Conservation (phyloP, 2,888 invertebrate genomes). For the Mythimna albipuncta region DNA sequence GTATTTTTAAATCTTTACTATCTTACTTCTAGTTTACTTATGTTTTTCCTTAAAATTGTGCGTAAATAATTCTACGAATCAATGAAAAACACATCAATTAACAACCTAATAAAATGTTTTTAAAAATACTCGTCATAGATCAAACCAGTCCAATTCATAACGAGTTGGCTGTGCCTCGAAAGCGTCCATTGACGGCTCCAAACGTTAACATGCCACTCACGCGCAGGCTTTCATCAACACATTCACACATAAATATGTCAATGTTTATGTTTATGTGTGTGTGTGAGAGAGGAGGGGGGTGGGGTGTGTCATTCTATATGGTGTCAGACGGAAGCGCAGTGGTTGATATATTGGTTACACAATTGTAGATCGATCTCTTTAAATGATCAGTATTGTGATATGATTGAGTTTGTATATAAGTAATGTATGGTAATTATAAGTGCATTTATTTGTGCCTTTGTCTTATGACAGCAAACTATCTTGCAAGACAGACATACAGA, state of each 20-base stretch:
- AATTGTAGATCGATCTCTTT: slow-evolving; percentile 5
- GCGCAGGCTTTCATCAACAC: slow-evolving; percentile 77
- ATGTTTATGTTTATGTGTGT: slow-evolving; percentile 17
- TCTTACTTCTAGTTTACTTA: neutral
- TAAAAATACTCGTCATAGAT: slow-evolving; percentile 31
- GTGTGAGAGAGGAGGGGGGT: slow-evolving; percentile 6
- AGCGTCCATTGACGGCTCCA: slow-evolving; percentile 66
- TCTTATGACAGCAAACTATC: neutral
- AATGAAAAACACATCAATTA: slow-evolving; percentile 10
- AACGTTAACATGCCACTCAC: slow-evolving; percentile 73
- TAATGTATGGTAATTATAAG: neutral
- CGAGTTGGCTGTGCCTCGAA: slow-evolving; percentile 61
- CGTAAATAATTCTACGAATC: neutral
- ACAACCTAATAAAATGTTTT: slow-evolving; percentile 3
- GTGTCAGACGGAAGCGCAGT: slow-evolving; percentile 54
- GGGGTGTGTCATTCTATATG: slow-evolving; percentile 16
- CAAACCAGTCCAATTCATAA: slow-evolving; percentile 52
- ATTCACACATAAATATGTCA: slow-evolving; percentile 66
- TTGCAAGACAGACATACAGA: neutral
- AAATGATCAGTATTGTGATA: neutral
- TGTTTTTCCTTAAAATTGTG: neutral
- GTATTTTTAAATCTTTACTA: too few species aligned
- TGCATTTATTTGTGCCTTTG: slow-evolving; percentile 1
- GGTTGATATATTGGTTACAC: slow-evolving; percentile 11
- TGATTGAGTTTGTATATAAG: neutral